Percentiles rank a stretch among this genome's conserved stretches.
Conservation (phyloP, 2,888 invertebrate genomes). For the Glaucopsyche alexis region DNA sequence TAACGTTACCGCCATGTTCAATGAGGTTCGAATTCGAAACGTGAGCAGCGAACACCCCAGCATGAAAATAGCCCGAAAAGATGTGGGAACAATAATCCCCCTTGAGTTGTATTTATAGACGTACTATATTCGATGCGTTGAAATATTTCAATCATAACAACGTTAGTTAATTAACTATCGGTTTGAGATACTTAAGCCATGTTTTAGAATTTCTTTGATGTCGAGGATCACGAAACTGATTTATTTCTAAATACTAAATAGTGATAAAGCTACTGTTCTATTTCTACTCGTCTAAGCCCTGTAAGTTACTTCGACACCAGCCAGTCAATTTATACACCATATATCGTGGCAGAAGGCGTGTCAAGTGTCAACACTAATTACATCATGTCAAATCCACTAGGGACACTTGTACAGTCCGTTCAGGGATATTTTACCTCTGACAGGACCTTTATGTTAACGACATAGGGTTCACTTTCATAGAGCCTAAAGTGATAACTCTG, state of each 20-base stretch:
- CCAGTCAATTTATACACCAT: background rate
- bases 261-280: background rate
- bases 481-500: too few relatives aligned
- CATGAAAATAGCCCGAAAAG: slow-evolving; percentile 31
- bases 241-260: background rate
- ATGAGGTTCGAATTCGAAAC: background rate
- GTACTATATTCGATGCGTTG: slow-evolving; percentile 43
- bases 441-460: too few relatives aligned
- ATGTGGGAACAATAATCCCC: slow-evolving; percentile 40
- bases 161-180: slow-evolving; percentile 54
- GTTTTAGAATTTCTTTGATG: slow-evolving; percentile 27
- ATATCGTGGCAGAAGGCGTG: background rate
- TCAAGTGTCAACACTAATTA: slow-evolving; percentile 7
- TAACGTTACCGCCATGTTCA: background rate
- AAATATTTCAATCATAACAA: slow-evolving; percentile 60
- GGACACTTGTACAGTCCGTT: background rate
- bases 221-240: slow-evolving; percentile 21
- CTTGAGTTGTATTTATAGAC: slow-evolving; percentile 41
- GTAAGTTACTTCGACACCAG: background rate
- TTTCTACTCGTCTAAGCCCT: background rate
- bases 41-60: slow-evolving; percentile 1
- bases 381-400: background rate
- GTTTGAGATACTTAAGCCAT: slow-evolving; percentile 47
- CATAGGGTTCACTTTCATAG: too few relatives aligned
- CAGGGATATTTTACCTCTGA: too few relatives aligned